phyloP scores from a whole-genome alignment of 2,888 invertebrate species.

The Sclerodermus sp. region DNA sequence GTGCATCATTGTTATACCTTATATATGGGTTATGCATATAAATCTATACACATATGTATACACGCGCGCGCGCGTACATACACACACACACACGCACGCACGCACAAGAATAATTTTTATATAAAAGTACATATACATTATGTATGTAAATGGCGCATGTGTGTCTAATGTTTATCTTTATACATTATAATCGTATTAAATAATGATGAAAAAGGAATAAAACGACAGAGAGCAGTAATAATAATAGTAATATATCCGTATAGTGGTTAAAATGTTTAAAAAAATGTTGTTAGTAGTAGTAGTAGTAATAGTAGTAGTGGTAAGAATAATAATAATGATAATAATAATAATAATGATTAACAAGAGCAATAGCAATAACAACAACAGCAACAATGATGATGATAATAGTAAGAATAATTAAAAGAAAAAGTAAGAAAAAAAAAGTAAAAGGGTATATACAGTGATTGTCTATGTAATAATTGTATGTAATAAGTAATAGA shows the following conservation, averaged over 20 bases:
- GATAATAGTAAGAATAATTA: conserved; percentile 27
- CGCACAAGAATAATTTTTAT: not conserved
- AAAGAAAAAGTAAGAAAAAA: conserved; percentile 23
- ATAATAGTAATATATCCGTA: conserved; percentile 9
- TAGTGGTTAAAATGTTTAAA: conserved; percentile 9
- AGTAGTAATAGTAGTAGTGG: conserved; percentile 11
- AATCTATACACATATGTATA: too few relatives aligned
- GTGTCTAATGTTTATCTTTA: conserved; percentile 5
- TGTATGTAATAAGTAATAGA: conserved; percentile 24
- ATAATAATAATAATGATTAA: conserved; percentile 23
- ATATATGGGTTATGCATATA: too few relatives aligned
- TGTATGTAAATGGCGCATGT: conserved; percentile 17
- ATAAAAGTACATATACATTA: not conserved
- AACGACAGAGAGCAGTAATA: conserved; percentile 9
- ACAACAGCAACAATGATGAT: conserved; percentile 16
- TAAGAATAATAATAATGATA: conserved; percentile 17
- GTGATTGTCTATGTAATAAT: conserved; percentile 14
- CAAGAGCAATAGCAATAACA: conserved; percentile 17
- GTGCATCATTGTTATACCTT: too few relatives aligned
- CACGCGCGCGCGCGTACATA: too few relatives aligned
- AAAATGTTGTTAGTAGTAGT: not conserved
- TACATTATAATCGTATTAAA: not conserved
- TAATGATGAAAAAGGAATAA: not conserved
- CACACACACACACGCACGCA: conserved; percentile 3
- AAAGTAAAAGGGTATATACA: conserved; percentile 20